Percentiles rank a stretch among this genome's conserved stretches.
These are phyloP conservation scores for Meriones unguiculatus DNA, from an alignment of 2,113 vertebrate species.

Conservation along the genomic window DNA sequence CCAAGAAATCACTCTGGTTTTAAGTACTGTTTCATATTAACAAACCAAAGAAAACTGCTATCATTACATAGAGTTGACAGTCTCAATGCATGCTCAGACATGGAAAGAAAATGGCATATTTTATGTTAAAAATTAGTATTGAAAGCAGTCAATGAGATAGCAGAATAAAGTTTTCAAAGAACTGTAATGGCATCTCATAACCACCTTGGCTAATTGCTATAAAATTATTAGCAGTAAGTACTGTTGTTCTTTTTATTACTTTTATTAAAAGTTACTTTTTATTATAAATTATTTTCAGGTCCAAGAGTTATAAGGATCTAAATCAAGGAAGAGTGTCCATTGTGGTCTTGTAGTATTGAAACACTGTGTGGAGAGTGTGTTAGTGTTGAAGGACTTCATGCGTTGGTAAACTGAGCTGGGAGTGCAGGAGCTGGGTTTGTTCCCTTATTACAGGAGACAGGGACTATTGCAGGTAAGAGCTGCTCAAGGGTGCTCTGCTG, in stretches of 20 bases:
- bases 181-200: not conserved
- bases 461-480: not conserved
- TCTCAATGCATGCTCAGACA: not conserved
- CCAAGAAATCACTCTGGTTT: slow-evolving; percentile 11
- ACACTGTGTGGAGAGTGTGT: not conserved
- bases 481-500: not conserved
- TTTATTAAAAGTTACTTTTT: not conserved
- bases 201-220: not conserved
- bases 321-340: not conserved
- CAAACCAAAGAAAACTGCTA: slow-evolving; percentile 44
- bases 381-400: not conserved
- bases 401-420: not conserved
- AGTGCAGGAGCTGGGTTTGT: not conserved
- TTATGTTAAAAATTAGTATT: not conserved
- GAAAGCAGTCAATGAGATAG: slow-evolving; percentile 35
- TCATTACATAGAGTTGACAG: not conserved
- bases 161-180: not conserved
- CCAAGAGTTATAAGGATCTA: slow-evolving; percentile 25
- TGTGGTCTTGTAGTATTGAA: not conserved
- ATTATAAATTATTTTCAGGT: not conserved
- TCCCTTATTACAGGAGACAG: not conserved
- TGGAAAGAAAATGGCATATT: not conserved
- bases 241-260: not conserved
- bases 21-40: slow-evolving; percentile 9
- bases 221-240: not conserved